Percentiles rank a stretch among this genome's conserved stretches.
Evolutionary conservation across 2,113 vertebrate genomes (phyloP).

Genomic region (Apteryx owenii): DNA sequence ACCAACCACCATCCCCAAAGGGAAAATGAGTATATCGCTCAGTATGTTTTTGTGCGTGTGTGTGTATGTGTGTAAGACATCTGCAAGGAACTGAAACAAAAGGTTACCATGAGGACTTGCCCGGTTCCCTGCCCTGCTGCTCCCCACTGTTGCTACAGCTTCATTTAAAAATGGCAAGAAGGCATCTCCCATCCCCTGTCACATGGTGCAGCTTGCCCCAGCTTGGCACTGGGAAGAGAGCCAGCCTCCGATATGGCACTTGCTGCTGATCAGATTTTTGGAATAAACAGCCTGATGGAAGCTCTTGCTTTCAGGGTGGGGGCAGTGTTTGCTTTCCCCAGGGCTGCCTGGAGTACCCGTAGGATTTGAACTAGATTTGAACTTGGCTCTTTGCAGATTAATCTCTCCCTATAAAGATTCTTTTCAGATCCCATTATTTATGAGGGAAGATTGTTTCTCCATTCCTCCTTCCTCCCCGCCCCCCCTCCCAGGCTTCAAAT

Average conservation of each 20-base stretch:
- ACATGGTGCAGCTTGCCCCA: fast-evolving
- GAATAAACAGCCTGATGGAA: background rate
- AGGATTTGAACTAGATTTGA: slow-evolving; percentile 28
- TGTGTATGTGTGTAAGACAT: background rate
- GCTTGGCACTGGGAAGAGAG: background rate
- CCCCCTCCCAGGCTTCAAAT: slow-evolving; percentile 28
- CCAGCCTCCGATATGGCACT: background rate
- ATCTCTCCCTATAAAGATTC: slow-evolving; percentile 28
- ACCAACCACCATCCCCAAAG: background rate
- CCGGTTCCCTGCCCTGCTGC: background rate
- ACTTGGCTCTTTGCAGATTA: slow-evolving; percentile 2
- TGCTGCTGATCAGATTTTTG: background rate
- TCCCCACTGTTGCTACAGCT: background rate
- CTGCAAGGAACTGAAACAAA: background rate
- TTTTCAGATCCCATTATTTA: slow-evolving; percentile 60
- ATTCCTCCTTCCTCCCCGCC: background rate
- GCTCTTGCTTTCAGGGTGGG: background rate
- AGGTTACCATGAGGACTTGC: background rate
- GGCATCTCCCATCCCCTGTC: background rate
- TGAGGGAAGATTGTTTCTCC: slow-evolving; percentile 14
- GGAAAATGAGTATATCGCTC: background rate
- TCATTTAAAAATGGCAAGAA: background rate
- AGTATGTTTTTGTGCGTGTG: background rate
- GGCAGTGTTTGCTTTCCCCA: background rate
- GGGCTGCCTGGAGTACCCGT: fast-evolving